Percentiles rank a stretch among this genome's conserved stretches.
Evolutionary conservation across 2,113 vertebrate genomes (phyloP).

Genomic region (Oncorhynchus keta): DNA sequence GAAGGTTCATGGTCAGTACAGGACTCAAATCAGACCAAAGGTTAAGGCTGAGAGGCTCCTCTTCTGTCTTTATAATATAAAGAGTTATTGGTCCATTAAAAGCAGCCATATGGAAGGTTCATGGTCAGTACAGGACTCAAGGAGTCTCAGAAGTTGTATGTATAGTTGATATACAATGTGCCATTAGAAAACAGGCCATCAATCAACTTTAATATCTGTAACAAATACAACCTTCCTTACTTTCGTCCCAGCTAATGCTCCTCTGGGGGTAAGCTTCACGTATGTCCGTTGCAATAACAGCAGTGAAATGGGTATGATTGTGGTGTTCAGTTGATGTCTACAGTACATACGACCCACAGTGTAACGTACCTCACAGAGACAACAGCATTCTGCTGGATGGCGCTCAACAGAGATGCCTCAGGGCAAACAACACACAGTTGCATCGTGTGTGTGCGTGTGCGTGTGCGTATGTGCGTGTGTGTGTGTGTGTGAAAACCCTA

Average conservation of each 20-base stretch:
- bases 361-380: not conserved
- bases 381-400: not conserved
- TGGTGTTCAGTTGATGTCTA: not conserved
- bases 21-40: not conserved
- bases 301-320: not conserved
- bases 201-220: not conserved
- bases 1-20: not conserved
- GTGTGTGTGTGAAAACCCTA: constrained; percentile 15
- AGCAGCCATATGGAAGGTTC: not conserved
- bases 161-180: no score
- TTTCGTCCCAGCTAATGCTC: not conserved
- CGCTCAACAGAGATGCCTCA: not conserved
- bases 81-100: not conserved
- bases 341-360: not conserved
- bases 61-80: not conserved
- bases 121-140: not conserved
- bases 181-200: not conserved
- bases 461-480: not conserved
- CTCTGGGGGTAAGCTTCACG: not conserved
- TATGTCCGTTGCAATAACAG: not conserved
- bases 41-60: not conserved
- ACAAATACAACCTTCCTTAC: not conserved
- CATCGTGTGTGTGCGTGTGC: not conserved
- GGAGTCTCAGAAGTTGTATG: not conserved
- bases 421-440: not conserved